Percentiles rank a stretch among this genome's conserved stretches.
Conservation (phyloP, 2,888 invertebrate genomes). For the Dioctria linearis region DNA sequence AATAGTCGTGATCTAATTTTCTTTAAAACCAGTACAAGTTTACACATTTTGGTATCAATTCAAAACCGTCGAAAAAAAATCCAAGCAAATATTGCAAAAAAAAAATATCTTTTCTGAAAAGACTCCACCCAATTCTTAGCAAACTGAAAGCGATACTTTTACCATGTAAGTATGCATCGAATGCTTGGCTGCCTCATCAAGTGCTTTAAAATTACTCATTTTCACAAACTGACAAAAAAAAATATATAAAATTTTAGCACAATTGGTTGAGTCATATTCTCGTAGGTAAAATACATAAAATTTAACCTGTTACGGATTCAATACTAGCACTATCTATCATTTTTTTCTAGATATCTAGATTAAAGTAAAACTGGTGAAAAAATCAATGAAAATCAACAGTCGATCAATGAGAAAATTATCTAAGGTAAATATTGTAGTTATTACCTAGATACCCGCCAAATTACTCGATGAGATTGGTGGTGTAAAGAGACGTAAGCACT, state of each 20-base stretch:
- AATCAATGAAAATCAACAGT: not conserved
- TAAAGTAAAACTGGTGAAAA: not conserved
- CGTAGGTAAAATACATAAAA: not conserved
- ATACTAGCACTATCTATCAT: not conserved
- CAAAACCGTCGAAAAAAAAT: not conserved
- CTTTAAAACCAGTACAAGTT: constrained; percentile 5
- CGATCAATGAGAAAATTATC: constrained; percentile 4
- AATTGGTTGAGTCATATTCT: not conserved
- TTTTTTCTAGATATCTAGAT: not conserved
- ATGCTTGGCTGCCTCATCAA: not conserved
- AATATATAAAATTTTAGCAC: not conserved
- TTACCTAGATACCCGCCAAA: not conserved
- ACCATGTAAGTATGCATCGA: not conserved
- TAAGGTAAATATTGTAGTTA: not conserved
- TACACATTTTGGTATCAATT: not conserved
- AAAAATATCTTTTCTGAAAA: not conserved
- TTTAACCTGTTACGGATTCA: not conserved
- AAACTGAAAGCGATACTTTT: not conserved
- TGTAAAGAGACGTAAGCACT: not conserved
- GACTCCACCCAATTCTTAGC: constrained; percentile 5
- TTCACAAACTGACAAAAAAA: not conserved
- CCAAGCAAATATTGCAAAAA: not conserved
- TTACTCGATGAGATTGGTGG: not conserved
- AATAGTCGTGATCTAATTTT: constrained; percentile 7
- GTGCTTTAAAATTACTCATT: not conserved